Conservation (phyloP, 2,888 invertebrate species). For the Colletes collaris region DNA sequence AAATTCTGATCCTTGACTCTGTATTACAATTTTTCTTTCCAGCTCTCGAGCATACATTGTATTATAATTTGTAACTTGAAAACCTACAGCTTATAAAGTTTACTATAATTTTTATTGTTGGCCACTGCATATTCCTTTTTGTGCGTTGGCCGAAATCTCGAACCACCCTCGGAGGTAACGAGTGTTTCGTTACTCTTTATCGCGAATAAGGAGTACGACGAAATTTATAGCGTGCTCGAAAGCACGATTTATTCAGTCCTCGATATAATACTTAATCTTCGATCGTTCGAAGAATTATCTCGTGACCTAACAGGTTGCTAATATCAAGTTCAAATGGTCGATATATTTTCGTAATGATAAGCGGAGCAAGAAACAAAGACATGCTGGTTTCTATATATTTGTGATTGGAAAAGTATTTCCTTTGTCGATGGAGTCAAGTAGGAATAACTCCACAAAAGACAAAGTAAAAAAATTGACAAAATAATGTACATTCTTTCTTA, state of each 20-base stretch:
- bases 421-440: neutral
- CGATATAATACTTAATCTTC: slow-evolving; percentile 19
- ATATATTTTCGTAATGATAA: slow-evolving; percentile 45
- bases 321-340: slow-evolving; percentile 18
- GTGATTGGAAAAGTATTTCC: neutral
- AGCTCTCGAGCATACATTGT: too few species aligned
- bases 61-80: too few species aligned
- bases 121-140: neutral
- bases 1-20: too few species aligned
- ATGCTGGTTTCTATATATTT: slow-evolving; percentile 5
- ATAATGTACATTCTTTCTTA: too few species aligned
- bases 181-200: too few species aligned
- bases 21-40: too few species aligned
- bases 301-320: slow-evolving; percentile 26
- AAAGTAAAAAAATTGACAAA: too few species aligned
- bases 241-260: slow-evolving; percentile 2
- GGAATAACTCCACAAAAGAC: neutral
- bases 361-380: neutral
- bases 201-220: neutral
- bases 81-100: too few species aligned
- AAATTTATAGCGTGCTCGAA: too few species aligned
- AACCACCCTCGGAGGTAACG: neutral
- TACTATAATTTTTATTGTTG: too few species aligned
- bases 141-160: slow-evolving; percentile 12
- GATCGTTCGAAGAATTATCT: slow-evolving; percentile 19